Conservation (phyloP, 2,113 vertebrate genomes). For the Silurus glanis region DNA sequence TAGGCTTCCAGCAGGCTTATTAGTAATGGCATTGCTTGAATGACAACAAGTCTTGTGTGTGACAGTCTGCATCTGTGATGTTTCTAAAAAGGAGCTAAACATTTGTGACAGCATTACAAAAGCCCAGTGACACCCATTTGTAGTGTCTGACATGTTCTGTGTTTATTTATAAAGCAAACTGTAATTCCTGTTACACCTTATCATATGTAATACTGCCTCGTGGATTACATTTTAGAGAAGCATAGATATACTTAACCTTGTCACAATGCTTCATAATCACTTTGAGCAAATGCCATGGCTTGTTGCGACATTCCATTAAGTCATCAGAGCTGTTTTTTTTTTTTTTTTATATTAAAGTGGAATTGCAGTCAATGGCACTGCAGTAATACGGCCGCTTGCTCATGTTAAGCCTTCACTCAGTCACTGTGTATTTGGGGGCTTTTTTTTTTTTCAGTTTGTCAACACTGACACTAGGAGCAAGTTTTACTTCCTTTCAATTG, state of each 20-base stretch:
- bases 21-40: constrained; percentile 38
- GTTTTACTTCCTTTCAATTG: constrained; percentile 43
- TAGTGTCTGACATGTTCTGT: constrained; percentile 24
- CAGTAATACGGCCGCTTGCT: constrained; percentile 4
- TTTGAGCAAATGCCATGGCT: constrained; percentile 21
- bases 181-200: constrained; percentile 10
- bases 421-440: constrained; percentile 35
- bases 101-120: constrained; percentile 17
- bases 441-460: constrained; percentile 49
- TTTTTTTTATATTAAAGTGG: constrained; percentile 6
- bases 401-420: constrained; percentile 50
- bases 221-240: neutral
- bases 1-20: constrained; percentile 21
- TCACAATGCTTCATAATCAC: constrained; percentile 37
- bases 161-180: constrained; percentile 33
- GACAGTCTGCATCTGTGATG: constrained; percentile 19
- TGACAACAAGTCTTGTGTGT: constrained; percentile 43
- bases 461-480: constrained; percentile 59
- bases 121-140: neutral
- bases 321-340: constrained; percentile 23
- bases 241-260: constrained; percentile 38
- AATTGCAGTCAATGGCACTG: constrained; percentile 28
- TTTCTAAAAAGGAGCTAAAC: constrained; percentile 9
- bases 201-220: constrained; percentile 36
- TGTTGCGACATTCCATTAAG: constrained; percentile 35